Percentiles rank a stretch among this genome's conserved stretches.
Conservation (phyloP, 2,113 vertebrate genomes). For the Leucosticte australis region DNA sequence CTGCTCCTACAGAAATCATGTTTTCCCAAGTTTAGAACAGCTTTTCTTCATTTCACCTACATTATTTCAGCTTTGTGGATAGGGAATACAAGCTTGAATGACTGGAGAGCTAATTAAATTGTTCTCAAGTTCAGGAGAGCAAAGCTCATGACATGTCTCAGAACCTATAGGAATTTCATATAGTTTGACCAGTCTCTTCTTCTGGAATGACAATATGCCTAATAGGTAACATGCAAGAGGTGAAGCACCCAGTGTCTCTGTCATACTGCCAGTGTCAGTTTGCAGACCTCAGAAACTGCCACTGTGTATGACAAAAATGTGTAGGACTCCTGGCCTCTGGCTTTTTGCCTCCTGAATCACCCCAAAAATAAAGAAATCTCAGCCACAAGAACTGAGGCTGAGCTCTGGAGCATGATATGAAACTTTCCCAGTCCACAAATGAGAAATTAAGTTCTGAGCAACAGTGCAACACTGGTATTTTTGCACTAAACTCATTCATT, state of each 20-base stretch:
- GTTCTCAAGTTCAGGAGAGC: neutral
- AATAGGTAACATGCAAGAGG: neutral
- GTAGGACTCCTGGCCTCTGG: neutral
- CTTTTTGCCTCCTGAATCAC: neutral
- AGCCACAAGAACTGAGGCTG: neutral
- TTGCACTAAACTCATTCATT: neutral
- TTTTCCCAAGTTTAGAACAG: neutral
- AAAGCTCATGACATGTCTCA: neutral
- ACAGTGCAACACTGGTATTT: neutral
- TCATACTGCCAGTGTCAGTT: neutral
- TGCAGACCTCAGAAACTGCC: neutral
- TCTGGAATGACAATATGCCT: neutral
- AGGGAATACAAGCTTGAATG: neutral
- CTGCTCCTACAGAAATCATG: neutral
- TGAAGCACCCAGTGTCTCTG: neutral
- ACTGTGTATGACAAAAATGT: neutral
- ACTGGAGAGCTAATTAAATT: neutral
- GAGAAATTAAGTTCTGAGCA: neutral
- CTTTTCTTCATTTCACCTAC: neutral
- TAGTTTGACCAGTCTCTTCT: neutral
- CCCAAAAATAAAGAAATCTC: neutral
- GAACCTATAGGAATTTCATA: neutral
- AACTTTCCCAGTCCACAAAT: neutral
- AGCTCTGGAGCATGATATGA: neutral
- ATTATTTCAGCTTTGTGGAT: neutral